These are phyloP conservation scores for Clepsis dumicolana DNA, from an alignment of 2,888 invertebrate species.

Conservation along the genomic window DNA sequence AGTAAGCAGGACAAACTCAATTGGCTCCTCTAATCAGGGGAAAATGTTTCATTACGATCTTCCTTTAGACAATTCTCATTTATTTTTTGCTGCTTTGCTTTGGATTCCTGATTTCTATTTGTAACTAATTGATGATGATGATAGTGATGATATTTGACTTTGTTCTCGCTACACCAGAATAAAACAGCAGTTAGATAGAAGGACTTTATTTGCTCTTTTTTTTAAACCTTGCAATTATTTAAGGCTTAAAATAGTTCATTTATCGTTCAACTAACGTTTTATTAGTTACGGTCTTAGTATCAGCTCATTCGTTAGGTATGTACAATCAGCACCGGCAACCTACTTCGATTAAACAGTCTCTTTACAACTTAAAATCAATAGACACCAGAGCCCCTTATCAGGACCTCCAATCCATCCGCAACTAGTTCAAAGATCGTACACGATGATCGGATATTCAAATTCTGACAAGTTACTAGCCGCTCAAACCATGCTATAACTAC, in stretches of 20 bases:
- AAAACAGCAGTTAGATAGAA: too few relatives aligned
- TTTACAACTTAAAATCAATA: conserved; percentile 4
- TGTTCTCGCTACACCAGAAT: background rate
- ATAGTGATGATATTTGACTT: background rate
- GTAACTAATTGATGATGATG: background rate
- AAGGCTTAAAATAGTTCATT: too few relatives aligned
- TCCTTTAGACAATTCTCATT: background rate
- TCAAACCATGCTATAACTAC: conserved; percentile 49
- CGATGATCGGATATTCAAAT: conserved; percentile 27
- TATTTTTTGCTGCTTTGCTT: background rate
- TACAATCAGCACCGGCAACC: background rate
- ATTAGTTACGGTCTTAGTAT: background rate
- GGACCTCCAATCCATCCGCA: background rate
- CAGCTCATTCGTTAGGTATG: background rate
- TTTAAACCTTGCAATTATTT: too few relatives aligned
- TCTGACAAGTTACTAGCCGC: conserved; percentile 46
- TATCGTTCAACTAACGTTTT: too few relatives aligned
- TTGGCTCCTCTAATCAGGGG: conserved; percentile 5
- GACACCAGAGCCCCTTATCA: conserved; percentile 7
- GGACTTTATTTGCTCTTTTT: too few relatives aligned
- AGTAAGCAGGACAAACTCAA: background rate
- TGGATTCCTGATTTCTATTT: background rate
- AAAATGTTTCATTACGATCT: conserved; percentile 10
- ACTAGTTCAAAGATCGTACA: conserved; percentile 15
- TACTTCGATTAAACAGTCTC: background rate